Evolutionary conservation across 2,797 vertebrate genomes (phyloP).

Genomic region (Pitangus sulphuratus): DNA sequence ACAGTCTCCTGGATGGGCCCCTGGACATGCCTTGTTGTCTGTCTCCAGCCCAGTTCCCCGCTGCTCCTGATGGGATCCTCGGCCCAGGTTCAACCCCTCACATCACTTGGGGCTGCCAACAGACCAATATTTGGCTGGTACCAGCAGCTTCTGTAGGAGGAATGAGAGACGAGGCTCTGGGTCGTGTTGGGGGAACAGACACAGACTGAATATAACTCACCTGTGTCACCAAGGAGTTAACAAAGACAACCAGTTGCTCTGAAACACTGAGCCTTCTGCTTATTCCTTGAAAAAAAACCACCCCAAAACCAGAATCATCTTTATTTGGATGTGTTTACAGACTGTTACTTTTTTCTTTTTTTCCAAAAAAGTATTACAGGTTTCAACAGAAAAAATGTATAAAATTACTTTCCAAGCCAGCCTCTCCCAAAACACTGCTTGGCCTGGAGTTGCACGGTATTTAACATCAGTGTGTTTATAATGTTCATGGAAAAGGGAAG

Average conservation of each 20-base stretch:
- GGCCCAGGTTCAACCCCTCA: not conserved
- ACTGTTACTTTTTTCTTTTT: not conserved
- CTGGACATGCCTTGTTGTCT: fast-evolving
- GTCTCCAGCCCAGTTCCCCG: not conserved
- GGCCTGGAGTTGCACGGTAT: not conserved
- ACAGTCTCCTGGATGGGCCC: not conserved
- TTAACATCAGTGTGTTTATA: not conserved
- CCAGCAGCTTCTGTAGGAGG: not conserved
- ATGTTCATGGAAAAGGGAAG: not conserved
- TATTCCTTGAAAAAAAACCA: fast-evolving
- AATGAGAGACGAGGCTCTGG: not conserved
- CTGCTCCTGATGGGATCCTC: not conserved
- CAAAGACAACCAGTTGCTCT: not conserved
- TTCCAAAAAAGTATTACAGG: not conserved
- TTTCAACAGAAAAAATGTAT: not conserved
- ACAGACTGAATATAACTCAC: not conserved
- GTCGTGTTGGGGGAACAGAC: not conserved
- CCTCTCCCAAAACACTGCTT: not conserved
- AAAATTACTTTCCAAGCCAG: not conserved
- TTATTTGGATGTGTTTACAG: not conserved
- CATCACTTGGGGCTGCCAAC: not conserved
- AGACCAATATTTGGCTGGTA: not conserved
- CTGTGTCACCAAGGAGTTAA: not conserved
- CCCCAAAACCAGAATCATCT: not conserved
- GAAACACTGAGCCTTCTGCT: not conserved